Evolutionary conservation across 2,888 invertebrate species (phyloP), one percentile per base, ranked within the genome.

Genomic region (Torymus tubicola): DNA sequence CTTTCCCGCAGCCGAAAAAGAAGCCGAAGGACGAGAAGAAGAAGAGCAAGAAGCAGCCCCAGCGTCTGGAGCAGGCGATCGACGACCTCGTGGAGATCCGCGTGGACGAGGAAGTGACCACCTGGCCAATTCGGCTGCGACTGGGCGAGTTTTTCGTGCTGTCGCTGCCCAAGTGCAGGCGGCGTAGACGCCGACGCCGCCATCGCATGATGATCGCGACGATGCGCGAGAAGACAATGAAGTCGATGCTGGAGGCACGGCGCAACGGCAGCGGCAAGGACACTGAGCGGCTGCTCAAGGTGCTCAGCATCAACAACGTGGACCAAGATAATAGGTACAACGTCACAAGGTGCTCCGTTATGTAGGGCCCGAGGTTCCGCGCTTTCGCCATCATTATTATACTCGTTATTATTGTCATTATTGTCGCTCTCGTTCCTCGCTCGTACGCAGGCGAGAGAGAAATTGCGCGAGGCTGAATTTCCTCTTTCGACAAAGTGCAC

Each of bases 301-400:
- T 90, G 84, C 86, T 90, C 85, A 89, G 88, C 87, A 87, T 89
- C 78, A 90, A 90, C 84, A 89, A 89, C 86, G 89, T 89, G 89
- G 90, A 90, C 90, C 90, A 90, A 90, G 87, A 89, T 86, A 86
- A 86, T 87, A 87, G 88, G 86, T 89, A 90, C 87, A 89, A 88
- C 85, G 87, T 88, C 82, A 87, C 88, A 85, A 88, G 89, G 83
- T 90, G 90, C 86, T 88, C 88, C 80, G 85, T 90, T 84, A 90
- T 90, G 90, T 90, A 89, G 85, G 18, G 16, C 8, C 57, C 5
- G 16, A 14, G n/a, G 57, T 14, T 42, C 42, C 42, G 42, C 42
- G 42, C 42, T 5, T 42, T 42, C 42, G 8, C 10, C 42, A 8
- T 42, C 10, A 42, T 42, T 42, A 31, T 31, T 31, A 31, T 21